Evolutionary conservation across 2,797 vertebrate species (phyloP).

Genomic region (Cichlasoma orientale): DNA sequence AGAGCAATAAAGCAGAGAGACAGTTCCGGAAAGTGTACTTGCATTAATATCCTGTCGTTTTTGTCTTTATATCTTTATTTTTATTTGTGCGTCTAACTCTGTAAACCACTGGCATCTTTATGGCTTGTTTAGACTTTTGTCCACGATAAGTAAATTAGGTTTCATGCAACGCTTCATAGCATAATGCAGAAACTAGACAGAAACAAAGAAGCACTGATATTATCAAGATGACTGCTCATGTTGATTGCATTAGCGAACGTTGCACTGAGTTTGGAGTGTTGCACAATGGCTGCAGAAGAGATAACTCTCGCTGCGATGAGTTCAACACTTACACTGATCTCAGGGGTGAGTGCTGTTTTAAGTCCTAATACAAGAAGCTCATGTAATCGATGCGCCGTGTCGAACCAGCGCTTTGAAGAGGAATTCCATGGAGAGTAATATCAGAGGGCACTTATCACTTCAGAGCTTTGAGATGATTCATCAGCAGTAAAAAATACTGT

Average conservation of each 20-base stretch:
- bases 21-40: background rate
- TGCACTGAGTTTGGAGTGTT: background rate
- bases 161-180: background rate
- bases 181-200: background rate
- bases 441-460: background rate
- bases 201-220: background rate
- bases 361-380: background rate
- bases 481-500: background rate
- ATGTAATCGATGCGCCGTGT: background rate
- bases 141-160: background rate
- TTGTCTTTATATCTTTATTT: background rate
- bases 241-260: background rate
- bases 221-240: background rate
- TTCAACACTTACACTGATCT: background rate
- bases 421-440: background rate
- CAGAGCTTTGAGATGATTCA: background rate
- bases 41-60: background rate
- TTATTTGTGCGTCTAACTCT: background rate
- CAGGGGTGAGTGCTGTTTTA: background rate
- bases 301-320: slow-evolving; percentile 9
- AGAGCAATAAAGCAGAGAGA: background rate
- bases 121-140: background rate
- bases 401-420: background rate
- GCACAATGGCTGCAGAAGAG: background rate
- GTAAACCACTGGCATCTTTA: background rate